Percentiles rank a stretch among this genome's conserved stretches.
Evolutionary conservation across 2,888 invertebrate species (phyloP).

Genomic region (Drosophila birchii): DNA sequence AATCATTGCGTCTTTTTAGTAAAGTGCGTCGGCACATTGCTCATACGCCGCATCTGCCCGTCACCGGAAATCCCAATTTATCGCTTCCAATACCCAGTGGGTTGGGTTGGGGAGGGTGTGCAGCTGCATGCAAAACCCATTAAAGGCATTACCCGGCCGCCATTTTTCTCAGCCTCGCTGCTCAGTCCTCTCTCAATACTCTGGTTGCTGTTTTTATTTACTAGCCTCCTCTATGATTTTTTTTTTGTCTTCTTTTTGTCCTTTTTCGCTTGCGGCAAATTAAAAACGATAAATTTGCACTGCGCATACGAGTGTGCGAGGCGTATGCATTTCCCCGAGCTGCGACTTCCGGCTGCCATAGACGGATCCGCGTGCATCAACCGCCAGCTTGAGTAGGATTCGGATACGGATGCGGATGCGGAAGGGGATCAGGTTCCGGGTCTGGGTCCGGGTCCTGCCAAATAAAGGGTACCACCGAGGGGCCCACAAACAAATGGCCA

Average conservation of each 20-base stretch:
- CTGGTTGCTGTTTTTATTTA: constrained; percentile 33
- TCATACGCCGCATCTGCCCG: constrained; percentile 47
- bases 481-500: constrained; percentile 71
- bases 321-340: constrained; percentile 44
- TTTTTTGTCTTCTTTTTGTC: constrained; percentile 25
- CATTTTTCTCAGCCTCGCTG: constrained; percentile 65
- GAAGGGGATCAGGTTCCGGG: constrained; percentile 4
- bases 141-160: constrained; percentile 73
- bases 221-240: constrained; percentile 27
- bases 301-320: constrained; percentile 53
- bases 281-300: constrained; percentile 81
- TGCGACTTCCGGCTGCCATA: constrained; percentile 52
- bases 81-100: constrained; percentile 79
- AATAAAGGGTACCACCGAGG: constrained; percentile 12
- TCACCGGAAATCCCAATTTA: constrained; percentile 80
- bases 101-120: not conserved
- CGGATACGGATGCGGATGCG: constrained; percentile 11
- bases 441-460: not conserved
- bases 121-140: constrained; percentile 67
- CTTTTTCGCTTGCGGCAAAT: constrained; percentile 69
- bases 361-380: constrained; percentile 71
- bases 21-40: constrained; percentile 17
- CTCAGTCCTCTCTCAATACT: constrained; percentile 28
- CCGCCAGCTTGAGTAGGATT: constrained; percentile 20
- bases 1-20: constrained; percentile 62